phyloP scores from a whole-genome alignment of 2,113 vertebrate species.

The Fulmarus glacialis region DNA sequence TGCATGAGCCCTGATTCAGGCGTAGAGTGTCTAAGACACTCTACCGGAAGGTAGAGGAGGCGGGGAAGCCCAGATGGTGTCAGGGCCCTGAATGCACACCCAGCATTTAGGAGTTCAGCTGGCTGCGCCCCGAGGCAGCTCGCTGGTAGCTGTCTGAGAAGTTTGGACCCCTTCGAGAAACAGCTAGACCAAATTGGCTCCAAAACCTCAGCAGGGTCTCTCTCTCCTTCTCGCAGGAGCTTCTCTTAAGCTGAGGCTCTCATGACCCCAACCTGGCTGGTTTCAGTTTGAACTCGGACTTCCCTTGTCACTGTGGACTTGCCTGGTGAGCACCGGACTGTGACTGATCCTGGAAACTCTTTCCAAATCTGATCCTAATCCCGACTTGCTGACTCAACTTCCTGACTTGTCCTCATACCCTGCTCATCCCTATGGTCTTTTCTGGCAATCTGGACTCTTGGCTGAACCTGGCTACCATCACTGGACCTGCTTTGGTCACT shows the following conservation, averaged over 20 bases:
- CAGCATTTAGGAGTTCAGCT: not conserved
- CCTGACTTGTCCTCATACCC: accelerated
- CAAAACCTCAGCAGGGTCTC: not conserved
- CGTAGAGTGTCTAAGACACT: not conserved
- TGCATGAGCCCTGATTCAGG: not conserved
- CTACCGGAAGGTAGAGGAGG: not conserved
- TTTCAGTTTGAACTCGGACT: not conserved
- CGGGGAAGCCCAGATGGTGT: no score
- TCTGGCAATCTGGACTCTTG: not conserved
- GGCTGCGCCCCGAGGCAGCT: not conserved
- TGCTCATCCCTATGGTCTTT: not conserved
- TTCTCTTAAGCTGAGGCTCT: not conserved
- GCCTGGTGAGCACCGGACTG: not conserved
- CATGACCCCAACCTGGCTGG: not conserved
- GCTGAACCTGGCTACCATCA: not conserved
- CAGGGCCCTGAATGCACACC: not conserved
- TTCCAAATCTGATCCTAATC: not conserved
- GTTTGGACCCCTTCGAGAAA: not conserved
- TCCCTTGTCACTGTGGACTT: not conserved
- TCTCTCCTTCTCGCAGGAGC: not conserved
- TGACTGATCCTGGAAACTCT: not conserved
- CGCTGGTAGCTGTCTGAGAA: not conserved
- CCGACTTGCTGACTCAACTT: not conserved
- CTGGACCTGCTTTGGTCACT: not conserved
- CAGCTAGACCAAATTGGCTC: not conserved